Percentiles rank a stretch among this genome's conserved stretches.
phyloP scores from a whole-genome alignment of 2,113 vertebrate species.

The Gambusia holbrooki region DNA sequence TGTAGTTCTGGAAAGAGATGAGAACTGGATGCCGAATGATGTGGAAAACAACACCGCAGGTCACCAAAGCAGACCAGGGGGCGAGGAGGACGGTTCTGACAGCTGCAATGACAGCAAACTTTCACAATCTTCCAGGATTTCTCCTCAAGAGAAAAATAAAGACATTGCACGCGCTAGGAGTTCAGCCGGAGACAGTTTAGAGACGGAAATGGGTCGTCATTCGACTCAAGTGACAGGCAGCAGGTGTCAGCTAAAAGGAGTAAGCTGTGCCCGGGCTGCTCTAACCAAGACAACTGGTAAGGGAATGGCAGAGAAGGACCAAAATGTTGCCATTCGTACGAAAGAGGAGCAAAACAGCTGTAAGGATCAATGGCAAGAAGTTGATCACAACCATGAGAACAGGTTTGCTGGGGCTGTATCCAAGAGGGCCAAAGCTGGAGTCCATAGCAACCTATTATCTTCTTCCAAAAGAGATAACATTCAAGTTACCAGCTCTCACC shows the following conservation, averaged over 20 bases:
- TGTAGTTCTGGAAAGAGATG: slow-evolving; percentile 58
- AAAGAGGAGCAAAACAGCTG: slow-evolving; percentile 15
- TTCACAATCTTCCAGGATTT: slow-evolving; percentile 13
- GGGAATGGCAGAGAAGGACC: slow-evolving; percentile 35
- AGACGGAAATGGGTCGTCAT: slow-evolving; percentile 48
- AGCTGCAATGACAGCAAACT: background rate
- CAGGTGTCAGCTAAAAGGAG: slow-evolving; percentile 74
- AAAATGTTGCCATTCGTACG: slow-evolving; percentile 1
- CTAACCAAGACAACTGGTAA: slow-evolving; percentile 48
- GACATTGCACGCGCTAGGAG: slow-evolving; percentile 18
- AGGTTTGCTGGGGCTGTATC: slow-evolving; percentile 55
- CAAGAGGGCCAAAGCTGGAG: slow-evolving; percentile 37
- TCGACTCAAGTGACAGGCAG: slow-evolving; percentile 68
- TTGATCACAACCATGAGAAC: slow-evolving; percentile 14
- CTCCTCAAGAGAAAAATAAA: slow-evolving; percentile 2
- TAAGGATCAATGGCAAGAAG: slow-evolving; percentile 11
- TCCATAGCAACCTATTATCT: background rate
- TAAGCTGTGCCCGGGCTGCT: slow-evolving; percentile 37
- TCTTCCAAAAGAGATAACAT: slow-evolving; percentile 21
- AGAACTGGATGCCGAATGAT: slow-evolving; percentile 36
- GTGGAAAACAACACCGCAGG: slow-evolving; percentile 2
- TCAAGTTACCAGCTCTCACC: slow-evolving; percentile 12
- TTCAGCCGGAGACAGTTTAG: slow-evolving; percentile 34
- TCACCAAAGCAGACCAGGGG: slow-evolving; percentile 11
- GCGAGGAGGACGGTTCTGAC: background rate